Evolutionary conservation across 2,888 invertebrate species (phyloP), one percentile per base, ranked within the genome.

Genomic region (Drosophila pseudotakahashii): DNA sequence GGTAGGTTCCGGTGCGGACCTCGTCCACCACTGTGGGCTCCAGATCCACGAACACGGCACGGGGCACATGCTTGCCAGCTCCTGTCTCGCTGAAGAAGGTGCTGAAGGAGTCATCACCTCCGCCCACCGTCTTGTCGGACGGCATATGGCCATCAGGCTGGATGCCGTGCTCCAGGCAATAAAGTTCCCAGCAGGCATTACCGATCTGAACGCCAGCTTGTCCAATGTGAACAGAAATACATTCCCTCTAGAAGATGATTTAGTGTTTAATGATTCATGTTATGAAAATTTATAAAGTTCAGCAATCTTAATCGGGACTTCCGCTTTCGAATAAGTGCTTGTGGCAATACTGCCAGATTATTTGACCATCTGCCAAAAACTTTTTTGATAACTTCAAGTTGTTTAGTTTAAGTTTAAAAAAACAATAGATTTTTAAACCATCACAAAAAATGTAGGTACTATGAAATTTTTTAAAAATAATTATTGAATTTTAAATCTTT

Each of bases 1-100:
- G 94, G 92, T 98, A 98, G 0, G 95, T 95, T 73, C 97, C 97
- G 26, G 95, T 96, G 76, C 97, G 94, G 45, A 97, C 95, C 91
- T 97, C 96, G 88, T 97, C 97, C 96, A 98, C 97, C 39, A 98
- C 98, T 78, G 98, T 98, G 63, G 98, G 98, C 91, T 98, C 98
- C 84, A 98, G 93, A 90, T 98, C 98, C 7, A 98, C 96, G 89
- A 97, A 97, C 41, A 98, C 96, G 0, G 96, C 97, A 58, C 98
- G 93, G 0, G 98, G 98, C 30, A 98, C 97, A 89, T 98, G 97
- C 90, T 98, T 96, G 26, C 96, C 96, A 0, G 95, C 81, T 23
- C 91, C 90, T 13, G 96, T 96, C 89, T 96, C 96, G 75, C 95
- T 95, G 92, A 96, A 96, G 92, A 96, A 96, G 10, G 96, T 96